Base-by-base conservation (phyloP, 2,888 invertebrate species). In the Itoplectis maculator region DNA sequence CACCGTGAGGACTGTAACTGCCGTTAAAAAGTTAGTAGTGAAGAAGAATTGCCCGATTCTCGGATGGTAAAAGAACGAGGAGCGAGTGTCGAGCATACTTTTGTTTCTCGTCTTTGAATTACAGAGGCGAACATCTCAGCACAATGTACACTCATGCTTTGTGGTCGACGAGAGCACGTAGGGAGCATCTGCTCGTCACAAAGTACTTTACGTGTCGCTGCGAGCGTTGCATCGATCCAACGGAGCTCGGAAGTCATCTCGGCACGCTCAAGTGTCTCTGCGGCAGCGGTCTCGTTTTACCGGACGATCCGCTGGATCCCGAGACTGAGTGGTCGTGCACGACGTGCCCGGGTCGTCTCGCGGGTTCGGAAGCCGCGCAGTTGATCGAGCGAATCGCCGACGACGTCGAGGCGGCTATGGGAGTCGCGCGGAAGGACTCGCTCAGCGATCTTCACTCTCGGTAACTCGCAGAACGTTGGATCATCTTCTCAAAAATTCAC, bases 141-240 rank as follows among this genome's bases (percentile, higher is more conserved):
- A 97, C 97, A 0, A 97, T 96, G 95, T 98, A 98, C 88, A 97
- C 97, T 5, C 97, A 98, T 89, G 96, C 97, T 9, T 92, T 98
- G 81, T 98, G 98, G 98, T 96, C 97, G 0, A 97, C 97, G 0
- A 96, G 96, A 90, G 95, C 96, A 47, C 94, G 98, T 85, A 94
- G 96, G 81, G 96, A 96, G 86, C 97, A 97, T 93, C 93, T 97
- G 23, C 94, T 94, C 85, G 95, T 96, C 81, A 96, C 96, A 0
- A 97, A 97, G 93, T 97, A 97, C 90, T 97, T 97, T 86, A 92
- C 94, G 0, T 97, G 97, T 85, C 93, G 93, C 86, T 97, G 97
- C 90, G 90, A 93, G 72, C 94, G 97, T 84, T 97, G 97, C 87
- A 92, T 94, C 49, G 97, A 97, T 92, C 96, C 96, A n/a, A 96